These are phyloP conservation scores for Agapornis canus DNA, from an alignment of 2,797 vertebrate genomes.

Conservation along the genomic window DNA sequence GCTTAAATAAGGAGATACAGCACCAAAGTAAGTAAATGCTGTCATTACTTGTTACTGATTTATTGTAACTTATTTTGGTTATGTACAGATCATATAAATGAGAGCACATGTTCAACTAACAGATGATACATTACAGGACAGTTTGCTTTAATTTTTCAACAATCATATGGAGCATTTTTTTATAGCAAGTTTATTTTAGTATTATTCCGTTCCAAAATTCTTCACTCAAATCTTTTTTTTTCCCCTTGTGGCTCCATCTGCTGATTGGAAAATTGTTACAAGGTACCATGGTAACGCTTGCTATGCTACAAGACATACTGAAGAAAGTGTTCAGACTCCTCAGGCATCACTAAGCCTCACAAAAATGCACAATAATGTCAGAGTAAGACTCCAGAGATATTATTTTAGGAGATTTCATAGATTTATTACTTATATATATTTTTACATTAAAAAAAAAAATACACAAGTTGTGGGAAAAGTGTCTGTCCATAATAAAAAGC, in stretches of 20 bases:
- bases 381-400: background rate
- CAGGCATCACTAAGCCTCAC: constrained; percentile 42
- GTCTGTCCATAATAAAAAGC: background rate
- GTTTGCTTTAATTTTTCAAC: constrained; percentile 54
- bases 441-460: background rate
- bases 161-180: constrained; percentile 48
- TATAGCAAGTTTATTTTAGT: constrained; percentile 71
- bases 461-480: background rate
- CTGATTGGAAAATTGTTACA: constrained; percentile 66
- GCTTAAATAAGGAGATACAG: background rate
- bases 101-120: constrained; percentile 51
- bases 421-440: background rate
- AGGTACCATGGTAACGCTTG: constrained; percentile 71
- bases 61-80: constrained; percentile 18
- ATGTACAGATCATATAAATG: constrained; percentile 36
- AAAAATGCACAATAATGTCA: constrained; percentile 32
- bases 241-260: constrained; percentile 62
- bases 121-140: constrained; percentile 48
- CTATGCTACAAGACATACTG: constrained; percentile 42
- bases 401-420: background rate
- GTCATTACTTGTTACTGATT: background rate
- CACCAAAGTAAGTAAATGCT: background rate
- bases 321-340: constrained; percentile 57
- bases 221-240: constrained; percentile 28
- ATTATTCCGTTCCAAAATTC: constrained; percentile 62